Evolutionary conservation across 2,888 invertebrate species (phyloP), one percentile per base, ranked within the genome.

Genomic region (Sipha maydis): DNA sequence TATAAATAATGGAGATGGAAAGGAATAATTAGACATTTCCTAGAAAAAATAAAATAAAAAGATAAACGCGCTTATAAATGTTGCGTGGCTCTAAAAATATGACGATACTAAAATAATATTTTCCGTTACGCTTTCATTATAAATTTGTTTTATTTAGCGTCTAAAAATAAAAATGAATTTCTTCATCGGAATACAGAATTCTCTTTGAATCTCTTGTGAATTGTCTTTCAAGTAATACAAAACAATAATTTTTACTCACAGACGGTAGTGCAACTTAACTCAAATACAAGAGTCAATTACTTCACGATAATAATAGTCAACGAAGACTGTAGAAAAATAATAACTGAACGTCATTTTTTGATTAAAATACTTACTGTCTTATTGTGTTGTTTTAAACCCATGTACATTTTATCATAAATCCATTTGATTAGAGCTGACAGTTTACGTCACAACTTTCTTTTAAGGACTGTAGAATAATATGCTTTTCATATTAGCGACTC

Each of bases 21-120:
- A 56, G 79, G 56, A 34, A 79, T 79, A 79, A 79, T 79, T 56
- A 79, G 34, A 56, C 34, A 54, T 11, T 56, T 56, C 34, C 31
- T 25, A 34, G 56, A 5, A 25, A 31, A 31, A 79, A 28, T 28
- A 78, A 7, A 61, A 61, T 21, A 61, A 4, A 21, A 61, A 61
- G 21, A 8, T 61, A 61, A 61, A 61, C n/a, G 34, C n/a, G 2
- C 71, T 71, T 31, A 28, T 31, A 48, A 48, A 71, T 31, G 28
- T 61, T 7, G 31, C 14, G 28, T 31, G 11, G n/a, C 9, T 67
- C n/a, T 9, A 9, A 67, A 67, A 67, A 5, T 8, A 28, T 67
- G 2, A 9, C n/a, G 11, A 67, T 28, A 28, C 8, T 67, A 71
- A 17, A 71, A 71, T 28, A 28, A 71, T 3, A 71, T 71, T 61